Evolutionary conservation across 2,113 vertebrate species (phyloP).

Genomic region (Tupaia tana): DNA sequence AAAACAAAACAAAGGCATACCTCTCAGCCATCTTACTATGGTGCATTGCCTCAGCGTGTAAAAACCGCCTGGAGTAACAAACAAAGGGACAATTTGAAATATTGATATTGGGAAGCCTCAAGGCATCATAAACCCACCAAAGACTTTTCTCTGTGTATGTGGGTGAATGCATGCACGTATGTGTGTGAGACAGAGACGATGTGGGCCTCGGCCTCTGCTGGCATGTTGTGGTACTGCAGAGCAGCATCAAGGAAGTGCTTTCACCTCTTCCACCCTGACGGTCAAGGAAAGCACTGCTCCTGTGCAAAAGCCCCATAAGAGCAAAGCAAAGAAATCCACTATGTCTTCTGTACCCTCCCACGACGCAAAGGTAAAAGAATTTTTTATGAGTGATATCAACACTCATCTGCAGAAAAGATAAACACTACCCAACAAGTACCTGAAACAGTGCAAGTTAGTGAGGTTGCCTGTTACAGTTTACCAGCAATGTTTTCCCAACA

Average conservation of each 20-base stretch:
- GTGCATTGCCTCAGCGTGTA: constrained; percentile 83
- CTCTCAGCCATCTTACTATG: constrained; percentile 84
- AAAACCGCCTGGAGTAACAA: constrained; percentile 84
- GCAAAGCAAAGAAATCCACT: constrained; percentile 37
- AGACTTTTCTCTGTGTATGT: constrained; percentile 55
- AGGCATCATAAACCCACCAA: constrained; percentile 75
- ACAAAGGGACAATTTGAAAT: constrained; percentile 83
- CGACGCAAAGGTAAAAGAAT: background rate
- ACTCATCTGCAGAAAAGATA: constrained; percentile 32
- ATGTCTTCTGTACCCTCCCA: constrained; percentile 7
- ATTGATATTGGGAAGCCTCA: constrained; percentile 76
- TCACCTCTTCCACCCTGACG: background rate
- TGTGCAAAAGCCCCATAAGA: background rate
- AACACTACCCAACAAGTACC: constrained; percentile 10
- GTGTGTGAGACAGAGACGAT: background rate
- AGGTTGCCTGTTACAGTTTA: background rate
- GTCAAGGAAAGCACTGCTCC: background rate
- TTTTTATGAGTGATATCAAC: background rate
- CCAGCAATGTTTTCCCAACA: constrained; percentile 18
- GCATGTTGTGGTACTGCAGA: background rate
- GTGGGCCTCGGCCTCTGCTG: background rate
- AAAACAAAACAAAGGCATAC: constrained; percentile 83
- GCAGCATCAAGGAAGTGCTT: background rate
- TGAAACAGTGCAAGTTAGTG: background rate
- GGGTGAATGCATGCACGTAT: background rate